Conservation (phyloP, 1,140 invertebrate genomes). For the Drosophila littoralis region DNA sequence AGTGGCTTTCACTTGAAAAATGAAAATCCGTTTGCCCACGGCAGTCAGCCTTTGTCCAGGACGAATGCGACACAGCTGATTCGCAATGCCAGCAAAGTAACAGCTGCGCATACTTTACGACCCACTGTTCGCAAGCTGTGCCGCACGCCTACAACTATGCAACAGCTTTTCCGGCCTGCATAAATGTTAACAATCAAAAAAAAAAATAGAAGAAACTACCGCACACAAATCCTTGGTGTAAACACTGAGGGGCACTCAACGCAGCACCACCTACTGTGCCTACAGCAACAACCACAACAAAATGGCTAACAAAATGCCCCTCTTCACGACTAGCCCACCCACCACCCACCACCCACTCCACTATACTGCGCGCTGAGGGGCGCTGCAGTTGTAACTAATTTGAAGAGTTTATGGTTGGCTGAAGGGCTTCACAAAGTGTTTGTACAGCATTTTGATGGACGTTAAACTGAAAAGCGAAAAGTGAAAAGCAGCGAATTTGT, state of each 20-base stretch:
- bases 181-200: slow-evolving; percentile 19
- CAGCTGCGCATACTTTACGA: slow-evolving; percentile 49
- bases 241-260: slow-evolving; percentile 30
- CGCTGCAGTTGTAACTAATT: slow-evolving; percentile 28
- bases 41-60: slow-evolving; percentile 55
- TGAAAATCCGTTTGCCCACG: slow-evolving; percentile 22
- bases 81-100: slow-evolving; percentile 43
- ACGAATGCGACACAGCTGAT: slow-evolving; percentile 62
- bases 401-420: slow-evolving; percentile 32
- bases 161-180: slow-evolving; percentile 24
- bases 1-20: slow-evolving; percentile 61
- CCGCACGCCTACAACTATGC: slow-evolving; percentile 28
- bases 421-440: slow-evolving; percentile 19
- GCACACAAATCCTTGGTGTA: slow-evolving; percentile 26
- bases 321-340: not conserved
- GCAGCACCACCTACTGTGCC: slow-evolving; percentile 17
- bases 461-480: not conserved
- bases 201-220: not conserved
- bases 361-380: not conserved
- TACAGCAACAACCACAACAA: slow-evolving; percentile 6
- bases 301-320: slow-evolving; percentile 10
- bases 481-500: not conserved
- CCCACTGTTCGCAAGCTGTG: not conserved
- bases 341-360: not conserved
- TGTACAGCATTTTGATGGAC: slow-evolving; percentile 18